Base-by-base conservation (phyloP, 2,888 invertebrate genomes). In the Drosophila tripunctata region DNA sequence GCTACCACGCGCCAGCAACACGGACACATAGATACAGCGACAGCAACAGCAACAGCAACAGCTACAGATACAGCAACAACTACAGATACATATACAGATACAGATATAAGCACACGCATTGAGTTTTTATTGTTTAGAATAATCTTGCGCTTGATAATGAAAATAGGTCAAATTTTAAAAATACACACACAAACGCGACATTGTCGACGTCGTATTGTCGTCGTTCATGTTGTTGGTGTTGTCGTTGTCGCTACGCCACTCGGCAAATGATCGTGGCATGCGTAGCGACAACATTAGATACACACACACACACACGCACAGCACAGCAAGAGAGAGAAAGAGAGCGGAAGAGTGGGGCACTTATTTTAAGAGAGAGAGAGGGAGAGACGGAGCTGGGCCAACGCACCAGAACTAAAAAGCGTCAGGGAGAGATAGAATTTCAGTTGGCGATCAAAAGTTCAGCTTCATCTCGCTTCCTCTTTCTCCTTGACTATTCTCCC, bases 121-220 rank as follows among this genome's bases (percentile, higher is more conserved):
- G 21, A 30, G 77, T 84, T 65, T 74, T 85, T 89, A 88, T 89
- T 90, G 90, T 90, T 90, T 89, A 89, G 90, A 90, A 90, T 90
- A 90, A 90, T 90, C 90, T 90, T 90, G 90, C 89, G 90, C 87
- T 90, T 90, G 90, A 90, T 90, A 90, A 90, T 90, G 90, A 90
- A 90, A 90, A 90, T 90, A 88, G 90, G 90, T 90, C 90, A 90
- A 90, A 90, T 90, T 89, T 88, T 87, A 89, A 88, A 89, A 86
- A 84, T 79, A 88, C 76, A 76, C 74, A 80, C 78, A 79, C 80
- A 86, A 77, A 77, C 77, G 77, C 85, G 81, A 85, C 86, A 81
- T 79, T 78, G 83, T 64, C 83, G 83, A 57, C 68, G 72, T 36
- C 41, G 70, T 33, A 61, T n/a, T 40, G 65, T 43, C 38, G 61